Evolutionary conservation across 2,888 invertebrate species (phyloP).

Genomic region (Hydraecia micacea): DNA sequence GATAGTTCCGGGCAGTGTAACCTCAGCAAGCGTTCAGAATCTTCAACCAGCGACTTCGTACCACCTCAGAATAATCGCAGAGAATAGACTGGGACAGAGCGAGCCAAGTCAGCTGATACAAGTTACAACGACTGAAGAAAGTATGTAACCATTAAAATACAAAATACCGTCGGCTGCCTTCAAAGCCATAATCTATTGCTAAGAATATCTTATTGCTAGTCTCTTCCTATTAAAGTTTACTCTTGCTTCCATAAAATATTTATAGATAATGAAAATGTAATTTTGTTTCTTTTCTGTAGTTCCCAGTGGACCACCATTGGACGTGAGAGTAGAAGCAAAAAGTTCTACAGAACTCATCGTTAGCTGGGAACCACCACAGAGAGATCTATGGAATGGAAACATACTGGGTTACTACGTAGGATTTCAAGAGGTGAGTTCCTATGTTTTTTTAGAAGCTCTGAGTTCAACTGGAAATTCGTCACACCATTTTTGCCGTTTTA

Average conservation of each 20-base stretch:
- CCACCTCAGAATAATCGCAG: constrained; percentile 96
- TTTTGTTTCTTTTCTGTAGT: constrained; percentile 78
- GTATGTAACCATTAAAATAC: constrained; percentile 75
- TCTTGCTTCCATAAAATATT: neutral
- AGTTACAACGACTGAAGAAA: constrained; percentile 96
- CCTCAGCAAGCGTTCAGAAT: constrained; percentile 94
- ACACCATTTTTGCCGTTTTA: neutral
- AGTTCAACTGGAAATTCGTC: neutral
- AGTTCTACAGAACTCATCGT: constrained; percentile 96
- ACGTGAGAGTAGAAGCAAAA: constrained; percentile 95
- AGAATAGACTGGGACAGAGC: constrained; percentile 96
- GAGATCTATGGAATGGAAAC: constrained; percentile 96
- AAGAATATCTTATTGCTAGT: neutral
- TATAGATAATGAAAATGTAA: neutral
- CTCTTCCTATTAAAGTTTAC: neutral
- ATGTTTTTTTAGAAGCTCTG: neutral
- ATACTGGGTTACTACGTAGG: constrained; percentile 96
- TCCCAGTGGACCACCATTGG: constrained; percentile 95
- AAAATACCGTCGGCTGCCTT: neutral
- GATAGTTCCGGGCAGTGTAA: constrained; percentile 95
- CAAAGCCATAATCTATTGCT: too few species aligned
- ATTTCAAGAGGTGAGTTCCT: constrained; percentile 92
- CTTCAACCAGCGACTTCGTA: constrained; percentile 96
- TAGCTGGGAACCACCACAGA: constrained; percentile 96
- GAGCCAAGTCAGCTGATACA: constrained; percentile 96